Evolutionary conservation across 2,888 invertebrate genomes (phyloP).

Genomic region (Tenthredo notha): DNA sequence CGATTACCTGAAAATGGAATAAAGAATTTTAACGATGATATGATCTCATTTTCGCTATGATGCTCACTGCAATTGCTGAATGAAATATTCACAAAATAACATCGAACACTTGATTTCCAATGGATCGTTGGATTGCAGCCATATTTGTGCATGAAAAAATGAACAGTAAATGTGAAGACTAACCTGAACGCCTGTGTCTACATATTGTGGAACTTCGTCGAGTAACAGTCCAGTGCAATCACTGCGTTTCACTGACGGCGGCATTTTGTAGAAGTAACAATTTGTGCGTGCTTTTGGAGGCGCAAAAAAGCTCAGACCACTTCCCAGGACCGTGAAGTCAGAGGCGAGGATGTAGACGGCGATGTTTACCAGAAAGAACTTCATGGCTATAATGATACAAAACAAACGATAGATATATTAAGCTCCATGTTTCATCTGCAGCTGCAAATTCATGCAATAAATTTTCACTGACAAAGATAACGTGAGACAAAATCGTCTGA

Average conservation of each 20-base stretch:
- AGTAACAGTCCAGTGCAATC: slow-evolving; percentile 79
- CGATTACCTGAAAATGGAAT: neutral
- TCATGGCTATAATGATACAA: slow-evolving; percentile 55
- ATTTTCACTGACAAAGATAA: neutral
- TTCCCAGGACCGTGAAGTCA: neutral
- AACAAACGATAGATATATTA: neutral
- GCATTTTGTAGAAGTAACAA: slow-evolving; percentile 80
- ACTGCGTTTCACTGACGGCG: slow-evolving; percentile 80
- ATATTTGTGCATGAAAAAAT: neutral
- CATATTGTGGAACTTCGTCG: slow-evolving; percentile 78
- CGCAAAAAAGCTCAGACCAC: slow-evolving; percentile 62
- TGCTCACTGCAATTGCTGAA: neutral
- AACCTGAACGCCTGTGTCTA: slow-evolving; percentile 81
- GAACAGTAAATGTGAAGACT: slow-evolving; percentile 40
- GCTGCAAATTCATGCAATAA: neutral
- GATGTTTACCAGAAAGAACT: slow-evolving; percentile 62
- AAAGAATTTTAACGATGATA: neutral
- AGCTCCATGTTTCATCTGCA: neutral
- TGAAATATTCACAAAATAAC: neutral
- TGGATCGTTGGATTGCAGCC: neutral
- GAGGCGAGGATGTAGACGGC: slow-evolving; percentile 58
- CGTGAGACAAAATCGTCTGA: neutral
- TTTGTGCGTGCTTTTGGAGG: slow-evolving; percentile 65
- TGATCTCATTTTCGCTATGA: neutral
- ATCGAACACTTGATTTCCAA: neutral